Evolutionary conservation across 2,888 invertebrate genomes (phyloP), one percentile per base, ranked within the genome.

Genomic region (Habroteleia sp.): DNA sequence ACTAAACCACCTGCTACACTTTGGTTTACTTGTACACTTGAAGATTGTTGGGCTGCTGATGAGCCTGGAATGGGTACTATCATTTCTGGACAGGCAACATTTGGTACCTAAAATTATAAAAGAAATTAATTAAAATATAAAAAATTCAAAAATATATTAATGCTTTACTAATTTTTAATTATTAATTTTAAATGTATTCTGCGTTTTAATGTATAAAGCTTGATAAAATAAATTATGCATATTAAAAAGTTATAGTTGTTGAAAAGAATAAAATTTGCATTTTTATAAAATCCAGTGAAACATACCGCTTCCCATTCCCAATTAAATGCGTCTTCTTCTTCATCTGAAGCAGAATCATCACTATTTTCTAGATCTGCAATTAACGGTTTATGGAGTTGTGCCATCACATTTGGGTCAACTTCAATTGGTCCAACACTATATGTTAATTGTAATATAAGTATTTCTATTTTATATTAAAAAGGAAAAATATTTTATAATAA

Each of bases 231-330:
- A n/a, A n/a, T n/a, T n/a, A n/a, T n/a, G n/a, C n/a, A n/a, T n/a
- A n/a, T n/a, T n/a, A n/a, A n/a, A n/a, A n/a, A 20, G 2, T 20
- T 20, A 20, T 20, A 20, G 20, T 3, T 3, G 5, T 20, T 3
- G 5, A 20, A 20, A 20, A 5, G 20, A 20, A 20, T 20, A 20
- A 20, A n/a, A n/a, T n/a, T n/a, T n/a, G n/a, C n/a, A n/a, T n/a
- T n/a, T n/a, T n/a, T n/a, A n/a, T n/a, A n/a, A n/a, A n/a, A n/a
- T n/a, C n/a, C n/a, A n/a, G n/a, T n/a, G n/a, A n/a, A 17, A 52
- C 90, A 89, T 85, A 95, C 94, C 63, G 93, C 92, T 89, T 95
- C 95, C 95, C 95, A 95, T 84, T 94, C 97, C 89, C 93, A 92
- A 81, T 93, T 92, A 71, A 95, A 91, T 48, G 93, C 92, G 83